Evolutionary conservation across 2,113 vertebrate genomes (phyloP).

Genomic region (Datnioides undecimradiatus): DNA sequence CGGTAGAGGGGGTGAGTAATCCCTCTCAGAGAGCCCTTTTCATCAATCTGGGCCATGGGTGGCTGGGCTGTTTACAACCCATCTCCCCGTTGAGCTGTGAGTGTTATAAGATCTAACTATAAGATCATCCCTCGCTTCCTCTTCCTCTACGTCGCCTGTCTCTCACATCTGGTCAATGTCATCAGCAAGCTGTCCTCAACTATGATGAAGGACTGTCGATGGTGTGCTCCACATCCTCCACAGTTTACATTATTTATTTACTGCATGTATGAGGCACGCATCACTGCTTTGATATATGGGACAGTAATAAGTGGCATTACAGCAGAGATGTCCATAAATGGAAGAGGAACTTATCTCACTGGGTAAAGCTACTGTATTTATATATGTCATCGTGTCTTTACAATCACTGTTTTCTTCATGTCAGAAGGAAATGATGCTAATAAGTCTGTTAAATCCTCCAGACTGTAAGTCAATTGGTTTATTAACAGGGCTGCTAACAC

Average conservation of each 20-base stretch:
- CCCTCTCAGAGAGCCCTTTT: conserved; percentile 64
- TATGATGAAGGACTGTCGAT: conserved; percentile 22
- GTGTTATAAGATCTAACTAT: conserved; percentile 56
- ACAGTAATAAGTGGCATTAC: conserved; percentile 35
- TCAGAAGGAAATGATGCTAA: conserved; percentile 28
- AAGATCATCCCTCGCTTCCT: conserved; percentile 47
- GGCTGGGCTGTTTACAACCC: conserved; percentile 67
- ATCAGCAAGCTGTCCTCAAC: conserved; percentile 20
- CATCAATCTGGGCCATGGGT: conserved; percentile 73
- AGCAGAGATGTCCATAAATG: background rate
- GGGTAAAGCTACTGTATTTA: background rate
- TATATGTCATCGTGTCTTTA: background rate
- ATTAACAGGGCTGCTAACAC: conserved; percentile 41
- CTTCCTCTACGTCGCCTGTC: conserved; percentile 6
- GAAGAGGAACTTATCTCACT: background rate
- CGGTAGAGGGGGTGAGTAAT: conserved; percentile 55
- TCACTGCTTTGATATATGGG: conserved; percentile 22
- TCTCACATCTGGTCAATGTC: conserved; percentile 61
- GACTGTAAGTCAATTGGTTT: conserved; percentile 45
- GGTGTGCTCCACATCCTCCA: conserved; percentile 4
- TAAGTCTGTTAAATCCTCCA: conserved; percentile 44
- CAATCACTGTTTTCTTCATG: conserved; percentile 13
- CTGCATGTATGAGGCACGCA: conserved; percentile 26
- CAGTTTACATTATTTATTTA: conserved; percentile 47
- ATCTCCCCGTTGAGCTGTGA: conserved; percentile 49